Evolutionary conservation across 2,797 vertebrate species (phyloP).

Genomic region (Mormyrops attenuatus): DNA sequence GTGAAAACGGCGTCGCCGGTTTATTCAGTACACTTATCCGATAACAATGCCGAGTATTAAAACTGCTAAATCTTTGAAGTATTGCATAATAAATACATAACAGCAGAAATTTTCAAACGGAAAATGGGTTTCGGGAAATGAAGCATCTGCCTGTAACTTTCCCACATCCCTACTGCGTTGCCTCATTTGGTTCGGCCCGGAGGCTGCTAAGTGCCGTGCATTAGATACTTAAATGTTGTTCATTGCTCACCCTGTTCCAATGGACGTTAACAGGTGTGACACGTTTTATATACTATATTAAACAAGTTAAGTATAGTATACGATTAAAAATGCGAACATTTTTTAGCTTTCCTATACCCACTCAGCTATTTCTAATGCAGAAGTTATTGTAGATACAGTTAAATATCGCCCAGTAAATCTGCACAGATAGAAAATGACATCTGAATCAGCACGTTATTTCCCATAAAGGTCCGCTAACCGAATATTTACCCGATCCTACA

Average conservation of each 20-base stretch:
- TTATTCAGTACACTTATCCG: neutral
- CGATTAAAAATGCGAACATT: neutral
- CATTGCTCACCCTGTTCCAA: neutral
- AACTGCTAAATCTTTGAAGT: neutral
- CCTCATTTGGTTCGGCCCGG: constrained; percentile 2
- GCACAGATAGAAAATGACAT: neutral
- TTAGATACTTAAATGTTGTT: neutral
- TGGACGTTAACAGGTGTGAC: neutral
- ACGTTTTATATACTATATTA: neutral
- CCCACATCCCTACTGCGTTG: neutral
- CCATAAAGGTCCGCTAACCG: neutral
- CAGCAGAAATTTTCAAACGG: neutral
- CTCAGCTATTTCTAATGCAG: neutral
- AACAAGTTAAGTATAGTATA: neutral
- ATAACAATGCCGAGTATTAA: neutral
- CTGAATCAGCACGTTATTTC: neutral
- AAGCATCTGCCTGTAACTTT: too few species aligned
- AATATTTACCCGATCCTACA: neutral
- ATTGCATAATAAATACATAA: neutral
- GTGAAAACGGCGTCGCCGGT: neutral
- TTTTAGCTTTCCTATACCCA: neutral
- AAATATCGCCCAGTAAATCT: neutral
- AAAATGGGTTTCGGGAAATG: neutral
- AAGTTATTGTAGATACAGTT: neutral
- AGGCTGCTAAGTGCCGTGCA: neutral